These are phyloP conservation scores for Diaphora mendica DNA, from an alignment of 2,888 invertebrate species.

Conservation along the genomic window DNA sequence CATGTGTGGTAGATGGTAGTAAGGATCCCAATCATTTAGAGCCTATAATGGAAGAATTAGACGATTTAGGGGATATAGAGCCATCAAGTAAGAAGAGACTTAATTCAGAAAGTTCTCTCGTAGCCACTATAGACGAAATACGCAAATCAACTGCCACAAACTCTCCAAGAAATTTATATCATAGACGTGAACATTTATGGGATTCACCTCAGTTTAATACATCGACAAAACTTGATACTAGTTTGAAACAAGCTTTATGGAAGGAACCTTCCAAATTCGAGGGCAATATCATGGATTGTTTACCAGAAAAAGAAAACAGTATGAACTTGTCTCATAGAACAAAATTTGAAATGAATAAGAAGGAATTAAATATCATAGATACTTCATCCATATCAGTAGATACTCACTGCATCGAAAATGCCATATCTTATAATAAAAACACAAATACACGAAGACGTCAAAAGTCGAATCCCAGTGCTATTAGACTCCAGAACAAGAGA, in stretches of 20 bases:
- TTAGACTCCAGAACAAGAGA: constrained; percentile 66
- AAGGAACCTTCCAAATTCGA: constrained; percentile 81
- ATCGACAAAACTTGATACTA: constrained; percentile 69
- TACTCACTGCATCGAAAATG: constrained; percentile 49
- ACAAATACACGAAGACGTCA: constrained; percentile 64
- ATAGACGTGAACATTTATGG: constrained; percentile 84
- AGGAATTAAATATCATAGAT: constrained; percentile 59
- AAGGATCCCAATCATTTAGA: constrained; percentile 85
- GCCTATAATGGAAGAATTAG: constrained; percentile 86
- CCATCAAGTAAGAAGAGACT: constrained; percentile 73
- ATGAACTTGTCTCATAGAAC: constrained; percentile 61
- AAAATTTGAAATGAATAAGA: constrained; percentile 66
- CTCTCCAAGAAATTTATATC: constrained; percentile 86
- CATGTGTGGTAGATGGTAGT: constrained; percentile 81
- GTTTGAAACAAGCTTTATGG: constrained; percentile 78
- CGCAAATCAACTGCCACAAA: constrained; percentile 85
- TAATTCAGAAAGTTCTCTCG: constrained; percentile 86
- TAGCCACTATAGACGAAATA: constrained; percentile 89
- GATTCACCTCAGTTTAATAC: constrained; percentile 74
- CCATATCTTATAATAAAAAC: constrained; percentile 60
- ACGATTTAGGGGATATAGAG: constrained; percentile 83
- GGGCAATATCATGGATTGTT: constrained; percentile 77
- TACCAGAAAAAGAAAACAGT: constrained; percentile 77
- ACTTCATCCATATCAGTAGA: constrained; percentile 49
- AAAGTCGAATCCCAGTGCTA: constrained; percentile 59